A percentile compares a stretch with the other conserved stretches of the same genome.
phyloP scores from a whole-genome alignment of 1,140 invertebrate genomes.

The Heterodera carotae region DNA sequence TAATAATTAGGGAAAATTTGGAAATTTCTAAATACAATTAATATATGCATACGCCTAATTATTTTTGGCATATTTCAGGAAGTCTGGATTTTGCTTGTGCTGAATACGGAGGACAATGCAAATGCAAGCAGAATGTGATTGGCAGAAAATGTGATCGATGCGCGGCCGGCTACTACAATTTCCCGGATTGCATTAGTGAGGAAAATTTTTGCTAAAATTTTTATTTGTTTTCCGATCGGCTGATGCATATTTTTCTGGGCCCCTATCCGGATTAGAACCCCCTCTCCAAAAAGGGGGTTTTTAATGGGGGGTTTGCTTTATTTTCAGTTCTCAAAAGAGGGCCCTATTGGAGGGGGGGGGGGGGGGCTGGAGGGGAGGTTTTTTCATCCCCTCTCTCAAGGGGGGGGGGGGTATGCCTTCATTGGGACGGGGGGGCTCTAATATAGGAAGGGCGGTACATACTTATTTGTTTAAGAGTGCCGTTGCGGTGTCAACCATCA shows the following conservation, averaged over 20 bases:
- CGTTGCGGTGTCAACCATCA: constrained; percentile 62
- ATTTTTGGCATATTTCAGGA: background rate
- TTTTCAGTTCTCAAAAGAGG: too few species aligned
- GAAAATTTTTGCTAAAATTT: constrained; percentile 14
- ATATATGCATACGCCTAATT: too few species aligned
- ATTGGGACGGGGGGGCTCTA: too few species aligned
- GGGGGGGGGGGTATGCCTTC: too few species aligned
- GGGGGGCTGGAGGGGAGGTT: too few species aligned
- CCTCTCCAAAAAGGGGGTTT: too few species aligned
- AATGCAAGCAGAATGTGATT: constrained; percentile 88
- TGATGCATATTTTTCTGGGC: too few species aligned
- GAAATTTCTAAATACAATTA: background rate
- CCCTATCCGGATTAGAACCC: too few species aligned
- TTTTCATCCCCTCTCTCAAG: too few species aligned
- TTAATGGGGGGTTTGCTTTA: too few species aligned
- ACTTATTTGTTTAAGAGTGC: constrained; percentile 65
- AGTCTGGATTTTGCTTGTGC: constrained; percentile 39
- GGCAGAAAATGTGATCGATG: constrained; percentile 86
- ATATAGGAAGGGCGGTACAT: too few species aligned
- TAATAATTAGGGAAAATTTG: background rate
- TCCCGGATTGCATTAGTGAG: constrained; percentile 79
- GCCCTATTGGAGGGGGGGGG: too few species aligned
- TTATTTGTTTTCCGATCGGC: background rate
- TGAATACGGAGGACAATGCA: constrained; percentile 84
- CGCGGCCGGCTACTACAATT: constrained; percentile 87